Evolutionary conservation across 1,140 invertebrate genomes (phyloP).

Genomic region (Zaprionus taronus): DNA sequence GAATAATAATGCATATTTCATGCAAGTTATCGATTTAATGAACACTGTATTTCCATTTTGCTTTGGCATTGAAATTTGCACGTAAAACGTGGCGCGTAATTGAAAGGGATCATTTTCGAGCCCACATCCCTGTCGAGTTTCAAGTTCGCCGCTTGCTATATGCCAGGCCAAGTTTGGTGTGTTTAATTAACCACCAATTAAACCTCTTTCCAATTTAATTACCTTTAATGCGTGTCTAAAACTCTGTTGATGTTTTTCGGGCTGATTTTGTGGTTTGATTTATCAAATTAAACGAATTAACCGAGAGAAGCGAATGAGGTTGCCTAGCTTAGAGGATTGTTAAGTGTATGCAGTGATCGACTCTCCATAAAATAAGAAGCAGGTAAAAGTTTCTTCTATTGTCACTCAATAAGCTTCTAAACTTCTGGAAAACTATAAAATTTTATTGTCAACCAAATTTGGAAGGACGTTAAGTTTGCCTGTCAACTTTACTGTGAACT

Average conservation of each 20-base stretch:
- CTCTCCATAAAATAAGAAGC: not conserved
- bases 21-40: conserved; percentile 9
- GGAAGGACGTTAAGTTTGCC: not conserved
- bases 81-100: not conserved
- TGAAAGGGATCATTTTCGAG: not conserved
- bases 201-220: not conserved
- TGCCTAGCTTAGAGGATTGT: no score
- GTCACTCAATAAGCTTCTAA: no score
- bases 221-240: not conserved
- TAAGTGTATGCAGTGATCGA: no score
- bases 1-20: conserved; percentile 13
- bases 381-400: no score
- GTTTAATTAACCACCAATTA: not conserved
- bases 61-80: conserved; percentile 1
- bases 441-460: not conserved
- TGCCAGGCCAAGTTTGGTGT: not conserved
- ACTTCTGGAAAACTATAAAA: not conserved
- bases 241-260: not conserved
- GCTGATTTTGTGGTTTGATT: not conserved
- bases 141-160: not conserved
- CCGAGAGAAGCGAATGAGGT: not conserved
- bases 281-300: not conserved
- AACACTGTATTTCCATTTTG: not conserved
- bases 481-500: not conserved
- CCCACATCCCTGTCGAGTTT: not conserved